phyloP scores from a whole-genome alignment of 2,888 invertebrate species.

The Pandemis cinnamomeana region DNA sequence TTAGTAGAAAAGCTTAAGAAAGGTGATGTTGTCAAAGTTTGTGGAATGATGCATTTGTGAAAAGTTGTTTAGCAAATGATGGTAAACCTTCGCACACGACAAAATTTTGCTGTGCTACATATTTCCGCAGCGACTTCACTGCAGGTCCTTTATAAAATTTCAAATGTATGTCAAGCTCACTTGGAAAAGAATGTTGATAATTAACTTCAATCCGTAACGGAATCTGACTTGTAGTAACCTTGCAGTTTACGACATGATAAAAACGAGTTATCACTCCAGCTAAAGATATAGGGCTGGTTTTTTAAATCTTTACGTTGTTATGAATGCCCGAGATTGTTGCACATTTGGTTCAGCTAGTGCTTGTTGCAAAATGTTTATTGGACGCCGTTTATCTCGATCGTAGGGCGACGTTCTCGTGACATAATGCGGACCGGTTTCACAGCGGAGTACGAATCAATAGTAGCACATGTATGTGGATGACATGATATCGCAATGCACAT shows the following conservation, averaged over 20 bases:
- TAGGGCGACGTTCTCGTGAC: neutral
- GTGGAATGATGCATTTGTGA: too few species aligned
- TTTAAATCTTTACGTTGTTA: slow-evolving; percentile 14
- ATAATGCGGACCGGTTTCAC: slow-evolving; percentile 25
- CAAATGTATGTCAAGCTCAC: slow-evolving; percentile 36
- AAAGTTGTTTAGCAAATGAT: too few species aligned
- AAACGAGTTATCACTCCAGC: slow-evolving; percentile 32
- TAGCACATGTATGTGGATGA: neutral
- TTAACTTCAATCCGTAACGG: slow-evolving; percentile 32
- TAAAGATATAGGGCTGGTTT: slow-evolving; percentile 2
- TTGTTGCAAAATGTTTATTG: slow-evolving; percentile 4
- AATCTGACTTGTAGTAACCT: slow-evolving; percentile 37
- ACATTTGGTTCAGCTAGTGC: slow-evolving; percentile 11
- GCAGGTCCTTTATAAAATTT: slow-evolving; percentile 1
- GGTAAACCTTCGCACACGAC: too few species aligned
- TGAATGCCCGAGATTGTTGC: slow-evolving; percentile 14
- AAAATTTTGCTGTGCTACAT: slow-evolving; percentile 3
- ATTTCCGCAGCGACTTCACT: neutral
- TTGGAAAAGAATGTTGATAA: slow-evolving; percentile 31
- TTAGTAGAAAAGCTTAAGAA: too few species aligned
- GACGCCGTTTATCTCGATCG: neutral
- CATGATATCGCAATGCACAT: slow-evolving; percentile 1
- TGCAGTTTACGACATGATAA: slow-evolving; percentile 26
- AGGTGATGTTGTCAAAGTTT: too few species aligned
- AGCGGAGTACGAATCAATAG: slow-evolving; percentile 4